Percentiles rank a stretch among this genome's conserved stretches.
These are phyloP conservation scores for Platygyra sinensis DNA, from an alignment of 64 coral and sea anemone genomes.

Conservation along the genomic window DNA sequence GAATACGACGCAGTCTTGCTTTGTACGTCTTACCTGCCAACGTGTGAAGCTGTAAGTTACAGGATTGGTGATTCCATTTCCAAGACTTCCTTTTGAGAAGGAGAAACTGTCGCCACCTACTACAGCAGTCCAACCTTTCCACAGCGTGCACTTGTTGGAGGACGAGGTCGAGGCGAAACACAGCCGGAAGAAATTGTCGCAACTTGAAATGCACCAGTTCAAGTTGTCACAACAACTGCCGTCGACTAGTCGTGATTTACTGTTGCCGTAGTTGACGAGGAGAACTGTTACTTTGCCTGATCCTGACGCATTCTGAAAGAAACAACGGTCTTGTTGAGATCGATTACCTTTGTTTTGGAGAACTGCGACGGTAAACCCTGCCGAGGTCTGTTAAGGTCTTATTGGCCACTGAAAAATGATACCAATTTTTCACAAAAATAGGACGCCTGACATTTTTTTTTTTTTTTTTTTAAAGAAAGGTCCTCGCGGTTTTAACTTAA, in stretches of 20 bases:
- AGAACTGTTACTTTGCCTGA: conserved; percentile 45
- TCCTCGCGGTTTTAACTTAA: too few species aligned
- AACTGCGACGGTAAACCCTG: too few species aligned
- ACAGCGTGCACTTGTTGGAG: conserved; percentile 27
- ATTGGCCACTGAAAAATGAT: too few species aligned
- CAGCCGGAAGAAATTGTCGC: conserved; percentile 59
- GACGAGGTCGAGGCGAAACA: conserved; percentile 35
- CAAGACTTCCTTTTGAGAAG: conserved; percentile 42
- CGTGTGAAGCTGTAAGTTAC: conserved; percentile 24
- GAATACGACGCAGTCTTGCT: too few species aligned
- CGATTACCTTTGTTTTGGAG: too few species aligned
- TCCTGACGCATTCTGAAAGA: conserved; percentile 1
- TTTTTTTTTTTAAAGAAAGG: too few species aligned
- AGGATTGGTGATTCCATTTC: conserved; percentile 59
- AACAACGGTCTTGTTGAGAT: too few species aligned
- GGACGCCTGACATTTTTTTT: too few species aligned
- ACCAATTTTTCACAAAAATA: too few species aligned
- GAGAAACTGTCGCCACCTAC: conserved; percentile 48
- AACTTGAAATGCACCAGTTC: conserved; percentile 22
- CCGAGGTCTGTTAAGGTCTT: too few species aligned
- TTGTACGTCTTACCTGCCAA: conserved; percentile 40
- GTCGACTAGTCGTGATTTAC: conserved; percentile 2
- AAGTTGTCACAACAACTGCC: conserved; percentile 59
- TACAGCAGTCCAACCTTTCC: conserved; percentile 31
- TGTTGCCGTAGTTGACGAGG: conserved; percentile 49